Base-by-base conservation (phyloP, 2,888 invertebrate species). In the Thereva nobilitata region DNA sequence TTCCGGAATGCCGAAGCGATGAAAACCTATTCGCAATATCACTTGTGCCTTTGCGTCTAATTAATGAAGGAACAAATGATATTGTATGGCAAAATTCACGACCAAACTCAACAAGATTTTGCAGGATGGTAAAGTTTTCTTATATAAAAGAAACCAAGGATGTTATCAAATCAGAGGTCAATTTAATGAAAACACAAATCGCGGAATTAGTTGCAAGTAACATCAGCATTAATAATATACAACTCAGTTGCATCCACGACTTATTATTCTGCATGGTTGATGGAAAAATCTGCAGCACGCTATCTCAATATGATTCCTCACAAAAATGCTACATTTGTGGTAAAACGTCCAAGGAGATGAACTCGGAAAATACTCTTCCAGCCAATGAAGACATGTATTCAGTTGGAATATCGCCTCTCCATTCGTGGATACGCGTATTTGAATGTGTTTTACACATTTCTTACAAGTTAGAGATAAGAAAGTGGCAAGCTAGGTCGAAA, bases 11-110 rank as follows among this genome's bases (percentile, higher is more conserved):
- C n/a, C 9, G 23, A 10, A 12, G 10, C 38, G 53, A 53, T 23
- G 38, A 23, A 53, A 53, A 38, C 4, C 23, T 53, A 42, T 42
- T 37, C n/a, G 38, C n/a, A 3, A 7, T 53, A 38, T 53, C 53
- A 38, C 7, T 37, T 9, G 53, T 53, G 4, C 53, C 53, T n/a
- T 12, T 53, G n/a, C 4, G 38, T 23, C 37, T 35, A 1, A 53
- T 38, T n/a, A 38, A 53, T 23, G 53, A 53, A 4, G n/a, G n/a
- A 7, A 37, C n/a, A 35, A 53, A 7, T 12, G 38, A 38, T 37
- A 53, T 53, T 37, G n/a, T n/a, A n/a, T 53, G 53, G 53, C 4
- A 53, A 53, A 53, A 53, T 3, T 1, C 37, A 38, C 2, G 3
- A 37, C 9, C 38, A 4, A 38, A 35, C 10, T 53, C 53, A 4